Conservation (phyloP, 2,797 vertebrate species). For the Poeciliopsis paucimaculata region DNA sequence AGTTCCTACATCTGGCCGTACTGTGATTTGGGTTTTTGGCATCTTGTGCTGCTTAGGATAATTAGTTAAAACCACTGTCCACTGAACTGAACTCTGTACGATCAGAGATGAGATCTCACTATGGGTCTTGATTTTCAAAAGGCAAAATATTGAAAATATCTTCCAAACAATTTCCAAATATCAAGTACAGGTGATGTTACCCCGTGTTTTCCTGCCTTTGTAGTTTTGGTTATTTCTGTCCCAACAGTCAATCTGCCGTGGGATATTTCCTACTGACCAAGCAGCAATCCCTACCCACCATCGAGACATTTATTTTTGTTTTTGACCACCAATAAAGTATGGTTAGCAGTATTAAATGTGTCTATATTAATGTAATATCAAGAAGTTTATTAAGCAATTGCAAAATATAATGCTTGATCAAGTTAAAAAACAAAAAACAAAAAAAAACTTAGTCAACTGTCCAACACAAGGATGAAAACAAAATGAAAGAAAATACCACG, state of each 20-base stretch:
- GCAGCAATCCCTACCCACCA: not conserved
- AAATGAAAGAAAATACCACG: not conserved
- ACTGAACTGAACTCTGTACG: not conserved
- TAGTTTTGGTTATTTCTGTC: not conserved
- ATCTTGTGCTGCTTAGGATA: not conserved
- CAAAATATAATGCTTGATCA: not conserved
- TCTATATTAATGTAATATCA: not conserved
- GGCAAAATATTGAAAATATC: not conserved
- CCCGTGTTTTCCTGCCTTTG: not conserved
- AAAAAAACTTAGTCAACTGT: not conserved
- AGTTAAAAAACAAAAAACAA: not conserved
- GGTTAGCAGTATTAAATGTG: not conserved
- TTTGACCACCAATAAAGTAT: not conserved
- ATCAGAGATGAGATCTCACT: not conserved
- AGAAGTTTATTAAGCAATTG: not conserved
- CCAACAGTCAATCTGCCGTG: not conserved
- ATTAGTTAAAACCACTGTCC: not conserved
- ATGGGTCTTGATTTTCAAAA: not conserved
- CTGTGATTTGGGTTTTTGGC: not conserved
- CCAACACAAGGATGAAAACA: not conserved
- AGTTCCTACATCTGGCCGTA: not conserved
- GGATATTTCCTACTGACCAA: not conserved
- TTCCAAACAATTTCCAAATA: not conserved
- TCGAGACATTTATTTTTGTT: not conserved
- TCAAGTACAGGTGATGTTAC: not conserved